Percentiles rank a stretch among this genome's conserved stretches.
Conservation (phyloP, 2,888 invertebrate genomes). For the Scaptomyza flava region DNA sequence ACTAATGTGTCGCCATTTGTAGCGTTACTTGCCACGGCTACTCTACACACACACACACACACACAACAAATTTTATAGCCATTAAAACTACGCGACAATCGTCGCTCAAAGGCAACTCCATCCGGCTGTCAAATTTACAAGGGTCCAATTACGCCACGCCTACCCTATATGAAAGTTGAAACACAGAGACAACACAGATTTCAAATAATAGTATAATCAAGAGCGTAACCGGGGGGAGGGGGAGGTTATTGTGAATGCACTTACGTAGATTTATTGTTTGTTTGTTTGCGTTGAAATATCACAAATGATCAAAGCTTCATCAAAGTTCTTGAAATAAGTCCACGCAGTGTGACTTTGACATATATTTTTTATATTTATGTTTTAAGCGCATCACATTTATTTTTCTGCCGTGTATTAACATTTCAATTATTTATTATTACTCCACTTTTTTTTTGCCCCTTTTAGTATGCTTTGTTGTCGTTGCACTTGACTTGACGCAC, state of each 20-base stretch:
- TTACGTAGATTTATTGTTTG: too few relatives aligned
- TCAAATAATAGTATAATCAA: too few relatives aligned
- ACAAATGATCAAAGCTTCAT: too few relatives aligned
- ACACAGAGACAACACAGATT: too few relatives aligned
- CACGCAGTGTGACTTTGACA: too few relatives aligned
- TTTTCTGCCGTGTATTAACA: conserved; percentile 5
- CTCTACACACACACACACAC: conserved; percentile 8
- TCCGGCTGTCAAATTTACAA: conserved; percentile 52
- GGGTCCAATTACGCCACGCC: conserved; percentile 45
- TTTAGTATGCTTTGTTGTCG: conserved; percentile 34
- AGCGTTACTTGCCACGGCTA: conserved; percentile 29
- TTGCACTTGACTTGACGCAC: conserved; percentile 39
- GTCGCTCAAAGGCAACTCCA: conserved; percentile 51
- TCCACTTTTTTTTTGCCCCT: conserved; percentile 10
- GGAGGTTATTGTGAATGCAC: too few relatives aligned
- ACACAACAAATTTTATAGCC: conserved; percentile 30
- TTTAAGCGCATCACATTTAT: neutral
- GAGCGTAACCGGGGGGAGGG: too few relatives aligned
- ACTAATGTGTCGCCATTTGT: conserved; percentile 58
- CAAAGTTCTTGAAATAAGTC: too few relatives aligned
- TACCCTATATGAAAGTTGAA: conserved; percentile 3
- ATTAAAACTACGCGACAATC: conserved; percentile 53
- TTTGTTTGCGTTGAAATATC: too few relatives aligned
- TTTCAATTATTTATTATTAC: conserved; percentile 12
- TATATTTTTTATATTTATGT: too few relatives aligned